Conservation (phyloP, 2,797 vertebrate genomes). For the Meriones psammophilus region DNA sequence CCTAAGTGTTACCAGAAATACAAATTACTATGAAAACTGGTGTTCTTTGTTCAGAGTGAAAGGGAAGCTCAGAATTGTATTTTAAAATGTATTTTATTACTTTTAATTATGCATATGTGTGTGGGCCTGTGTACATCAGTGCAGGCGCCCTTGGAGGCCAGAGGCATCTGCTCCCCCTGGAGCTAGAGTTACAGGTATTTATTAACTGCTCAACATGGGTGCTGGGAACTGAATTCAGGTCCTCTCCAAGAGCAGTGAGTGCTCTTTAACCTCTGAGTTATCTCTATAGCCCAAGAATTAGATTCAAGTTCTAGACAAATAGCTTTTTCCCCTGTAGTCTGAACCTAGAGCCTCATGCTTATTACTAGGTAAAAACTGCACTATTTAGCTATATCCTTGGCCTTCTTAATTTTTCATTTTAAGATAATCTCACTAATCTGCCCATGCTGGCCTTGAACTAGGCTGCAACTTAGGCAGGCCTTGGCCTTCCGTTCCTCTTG, state of each 20-base stretch:
- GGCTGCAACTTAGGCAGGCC: neutral
- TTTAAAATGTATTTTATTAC: neutral
- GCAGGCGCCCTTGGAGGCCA: no score
- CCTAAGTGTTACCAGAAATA: neutral
- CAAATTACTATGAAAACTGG: constrained; percentile 31
- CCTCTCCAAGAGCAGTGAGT: neutral
- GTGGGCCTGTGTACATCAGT: neutral
- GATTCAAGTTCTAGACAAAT: constrained; percentile 24
- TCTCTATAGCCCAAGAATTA: constrained; percentile 19
- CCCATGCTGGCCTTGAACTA: neutral
- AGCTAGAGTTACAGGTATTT: neutral
- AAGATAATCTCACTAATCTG: neutral
- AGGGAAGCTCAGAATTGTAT: constrained; percentile 16
- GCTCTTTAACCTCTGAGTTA: neutral
- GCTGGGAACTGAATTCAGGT: neutral
- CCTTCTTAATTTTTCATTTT: neutral
- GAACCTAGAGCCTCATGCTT: neutral
- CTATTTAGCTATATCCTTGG: neutral
- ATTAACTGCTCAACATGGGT: neutral
- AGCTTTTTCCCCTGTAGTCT: neutral
- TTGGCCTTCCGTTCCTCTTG: neutral
- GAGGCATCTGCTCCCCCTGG: neutral
- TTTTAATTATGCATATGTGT: neutral
- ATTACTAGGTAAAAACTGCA: neutral
- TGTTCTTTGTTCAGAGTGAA: constrained; percentile 20